phyloP scores from a whole-genome alignment of 2,113 vertebrate genomes.

The Arvicanthis niloticus region DNA sequence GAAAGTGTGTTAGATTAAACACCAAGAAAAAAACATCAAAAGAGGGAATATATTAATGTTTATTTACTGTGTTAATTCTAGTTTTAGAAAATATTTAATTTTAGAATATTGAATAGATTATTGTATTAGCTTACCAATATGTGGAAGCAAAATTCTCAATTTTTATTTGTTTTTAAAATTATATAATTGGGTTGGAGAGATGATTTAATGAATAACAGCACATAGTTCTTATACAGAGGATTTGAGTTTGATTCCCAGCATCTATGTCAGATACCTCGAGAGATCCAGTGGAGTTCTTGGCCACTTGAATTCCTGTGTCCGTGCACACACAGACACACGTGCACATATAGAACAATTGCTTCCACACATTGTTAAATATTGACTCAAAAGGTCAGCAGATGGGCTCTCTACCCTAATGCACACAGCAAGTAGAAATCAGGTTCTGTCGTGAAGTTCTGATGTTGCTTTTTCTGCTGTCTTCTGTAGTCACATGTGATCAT shows the following conservation, averaged over 20 bases:
- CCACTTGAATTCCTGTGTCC: background rate
- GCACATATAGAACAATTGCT: background rate
- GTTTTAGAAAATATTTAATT: background rate
- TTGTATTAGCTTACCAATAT: background rate
- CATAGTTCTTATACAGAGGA: background rate
- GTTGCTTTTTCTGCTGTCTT: background rate
- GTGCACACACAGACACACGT: background rate
- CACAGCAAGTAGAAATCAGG: background rate
- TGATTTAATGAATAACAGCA: background rate
- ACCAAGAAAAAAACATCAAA: background rate
- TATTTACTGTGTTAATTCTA: background rate
- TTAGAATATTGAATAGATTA: background rate
- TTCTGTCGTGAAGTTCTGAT: background rate
- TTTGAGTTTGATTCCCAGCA: background rate
- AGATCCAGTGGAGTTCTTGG: background rate
- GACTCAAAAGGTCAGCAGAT: background rate
- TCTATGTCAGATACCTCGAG: background rate
- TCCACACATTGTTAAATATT: background rate
- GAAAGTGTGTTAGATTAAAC: background rate
- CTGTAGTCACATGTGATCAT: background rate
- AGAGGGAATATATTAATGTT: background rate
- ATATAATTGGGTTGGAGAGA: background rate
- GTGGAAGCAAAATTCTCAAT: background rate
- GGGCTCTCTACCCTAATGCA: background rate
- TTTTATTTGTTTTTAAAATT: background rate